These are phyloP conservation scores for Pyxicephalus adspersus DNA, from an alignment of 2,113 vertebrate genomes.

Conservation along the genomic window DNA sequence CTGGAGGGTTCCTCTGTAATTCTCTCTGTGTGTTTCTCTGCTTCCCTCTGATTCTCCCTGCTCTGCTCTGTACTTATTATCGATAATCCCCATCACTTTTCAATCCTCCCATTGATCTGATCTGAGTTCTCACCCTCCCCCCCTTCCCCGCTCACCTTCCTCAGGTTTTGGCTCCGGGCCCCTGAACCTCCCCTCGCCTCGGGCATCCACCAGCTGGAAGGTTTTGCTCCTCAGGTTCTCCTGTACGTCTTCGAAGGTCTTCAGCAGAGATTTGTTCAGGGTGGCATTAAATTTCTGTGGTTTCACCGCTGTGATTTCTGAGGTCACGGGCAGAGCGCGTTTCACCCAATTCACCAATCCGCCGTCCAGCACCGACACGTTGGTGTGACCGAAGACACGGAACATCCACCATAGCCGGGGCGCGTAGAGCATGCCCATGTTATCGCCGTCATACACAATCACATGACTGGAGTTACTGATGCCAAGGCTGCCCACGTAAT, in stretches of 20 bases:
- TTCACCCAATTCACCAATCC: constrained; percentile 87
- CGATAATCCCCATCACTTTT: neutral
- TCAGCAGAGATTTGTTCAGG: constrained; percentile 77
- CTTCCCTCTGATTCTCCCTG: neutral
- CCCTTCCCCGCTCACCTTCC: constrained; percentile 70
- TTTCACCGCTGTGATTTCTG: constrained; percentile 68
- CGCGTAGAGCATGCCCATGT: constrained; percentile 81
- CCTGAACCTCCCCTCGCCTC: constrained; percentile 79
- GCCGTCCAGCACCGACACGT: constrained; percentile 88
- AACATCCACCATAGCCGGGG: constrained; percentile 98
- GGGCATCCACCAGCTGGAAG: constrained; percentile 88
- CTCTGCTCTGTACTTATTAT: too few species aligned
- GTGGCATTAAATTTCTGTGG: constrained; percentile 71
- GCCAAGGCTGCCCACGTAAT: constrained; percentile 82
- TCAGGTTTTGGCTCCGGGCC: constrained; percentile 88
- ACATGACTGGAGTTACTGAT: constrained; percentile 87
- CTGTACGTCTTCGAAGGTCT: constrained; percentile 85
- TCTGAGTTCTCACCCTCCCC: neutral
- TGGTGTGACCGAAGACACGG: constrained; percentile 84
- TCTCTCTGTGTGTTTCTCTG: neutral
- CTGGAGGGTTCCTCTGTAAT: neutral
- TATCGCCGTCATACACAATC: constrained; percentile 89
- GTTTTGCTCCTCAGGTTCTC: constrained; percentile 77
- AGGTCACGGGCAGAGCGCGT: constrained; percentile 77
- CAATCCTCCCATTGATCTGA: neutral